phyloP scores from a whole-genome alignment of 1,140 invertebrate species.

The Adelges cooleyi region DNA sequence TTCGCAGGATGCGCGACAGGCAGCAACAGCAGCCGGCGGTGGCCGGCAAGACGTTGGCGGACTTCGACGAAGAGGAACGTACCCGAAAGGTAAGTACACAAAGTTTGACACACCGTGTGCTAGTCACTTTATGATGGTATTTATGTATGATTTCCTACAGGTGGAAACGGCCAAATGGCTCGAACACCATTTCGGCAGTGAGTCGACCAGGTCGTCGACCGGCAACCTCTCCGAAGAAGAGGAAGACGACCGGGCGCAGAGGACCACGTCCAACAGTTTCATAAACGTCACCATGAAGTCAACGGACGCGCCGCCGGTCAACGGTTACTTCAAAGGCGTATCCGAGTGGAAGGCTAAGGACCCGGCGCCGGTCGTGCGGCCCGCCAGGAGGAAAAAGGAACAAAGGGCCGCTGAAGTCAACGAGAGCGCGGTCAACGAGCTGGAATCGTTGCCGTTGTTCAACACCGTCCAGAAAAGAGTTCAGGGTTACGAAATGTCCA shows the following conservation, averaged over 20 bases:
- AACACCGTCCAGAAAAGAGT: slow-evolving; percentile 19
- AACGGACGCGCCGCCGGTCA: slow-evolving; percentile 39
- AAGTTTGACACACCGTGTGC: not conserved
- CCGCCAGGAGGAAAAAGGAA: slow-evolving; percentile 1
- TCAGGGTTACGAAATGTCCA: slow-evolving; percentile 29
- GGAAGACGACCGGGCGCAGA: slow-evolving; percentile 40
- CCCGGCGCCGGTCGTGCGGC: not conserved
- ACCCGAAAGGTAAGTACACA: slow-evolving; percentile 51
- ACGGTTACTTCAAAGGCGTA: slow-evolving; percentile 50
- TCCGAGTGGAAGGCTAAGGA: slow-evolving; percentile 51
- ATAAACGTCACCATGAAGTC: slow-evolving; percentile 70
- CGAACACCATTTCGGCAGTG: slow-evolving; percentile 79
- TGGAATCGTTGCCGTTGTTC: slow-evolving; percentile 29
- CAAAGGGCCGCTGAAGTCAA: not conserved
- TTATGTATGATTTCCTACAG: not conserved
- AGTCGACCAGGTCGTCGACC: slow-evolving; percentile 55
- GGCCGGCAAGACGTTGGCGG: slow-evolving; percentile 61
- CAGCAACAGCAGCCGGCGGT: slow-evolving; percentile 32
- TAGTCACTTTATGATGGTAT: not conserved
- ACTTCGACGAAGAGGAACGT: slow-evolving; percentile 76
- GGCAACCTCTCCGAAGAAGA: slow-evolving; percentile 37
- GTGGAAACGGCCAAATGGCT: slow-evolving; percentile 78
- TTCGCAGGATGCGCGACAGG: slow-evolving; percentile 49
- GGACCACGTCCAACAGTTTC: slow-evolving; percentile 49
- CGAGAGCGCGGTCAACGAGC: not conserved